Conservation (phyloP, 2,888 invertebrate genomes). For the Platycheirus rosarum region DNA sequence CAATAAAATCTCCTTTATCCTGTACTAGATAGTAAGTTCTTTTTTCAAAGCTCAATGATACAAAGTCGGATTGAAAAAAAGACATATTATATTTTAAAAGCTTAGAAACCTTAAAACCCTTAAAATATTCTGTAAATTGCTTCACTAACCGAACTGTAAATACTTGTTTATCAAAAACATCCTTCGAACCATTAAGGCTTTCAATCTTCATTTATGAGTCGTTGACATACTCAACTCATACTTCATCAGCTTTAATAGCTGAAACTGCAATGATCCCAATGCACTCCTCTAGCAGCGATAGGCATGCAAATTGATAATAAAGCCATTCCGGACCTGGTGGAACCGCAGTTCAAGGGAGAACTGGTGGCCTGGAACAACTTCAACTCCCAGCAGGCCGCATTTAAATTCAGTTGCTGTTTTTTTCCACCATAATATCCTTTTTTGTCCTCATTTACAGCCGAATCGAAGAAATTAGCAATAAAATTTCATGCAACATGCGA, state of each 20-base stretch:
- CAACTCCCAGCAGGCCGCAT: conserved; percentile 41
- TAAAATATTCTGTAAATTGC: no score
- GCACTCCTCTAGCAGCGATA: conserved; percentile 6
- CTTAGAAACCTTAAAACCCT: no score
- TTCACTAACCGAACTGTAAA: background rate
- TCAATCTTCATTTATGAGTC: conserved; percentile 30
- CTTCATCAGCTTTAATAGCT: background rate
- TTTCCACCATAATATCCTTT: background rate
- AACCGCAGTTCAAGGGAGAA: no score
- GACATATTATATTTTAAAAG: no score
- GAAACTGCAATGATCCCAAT: conserved; percentile 10
- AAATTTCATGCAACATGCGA: conserved; percentile 72
- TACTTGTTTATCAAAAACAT: background rate
- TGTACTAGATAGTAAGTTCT: no score
- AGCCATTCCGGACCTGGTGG: conserved; percentile 34
- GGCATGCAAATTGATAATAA: conserved; percentile 66
- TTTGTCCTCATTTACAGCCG: conserved; percentile 38
- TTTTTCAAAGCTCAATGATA: no score
- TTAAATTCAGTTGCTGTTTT: conserved; percentile 11
- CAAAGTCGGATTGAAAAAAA: no score
- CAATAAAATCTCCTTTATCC: no score
- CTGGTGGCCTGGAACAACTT: conserved; percentile 4
- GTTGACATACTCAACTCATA: conserved; percentile 32
- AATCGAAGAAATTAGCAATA: conserved; percentile 68
- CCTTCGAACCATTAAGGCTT: conserved; percentile 4